A percentile compares a stretch with the other conserved stretches of the same genome.
These are phyloP conservation scores for Andrena minutula DNA, from an alignment of 2,888 invertebrate species.

Conservation along the genomic window DNA sequence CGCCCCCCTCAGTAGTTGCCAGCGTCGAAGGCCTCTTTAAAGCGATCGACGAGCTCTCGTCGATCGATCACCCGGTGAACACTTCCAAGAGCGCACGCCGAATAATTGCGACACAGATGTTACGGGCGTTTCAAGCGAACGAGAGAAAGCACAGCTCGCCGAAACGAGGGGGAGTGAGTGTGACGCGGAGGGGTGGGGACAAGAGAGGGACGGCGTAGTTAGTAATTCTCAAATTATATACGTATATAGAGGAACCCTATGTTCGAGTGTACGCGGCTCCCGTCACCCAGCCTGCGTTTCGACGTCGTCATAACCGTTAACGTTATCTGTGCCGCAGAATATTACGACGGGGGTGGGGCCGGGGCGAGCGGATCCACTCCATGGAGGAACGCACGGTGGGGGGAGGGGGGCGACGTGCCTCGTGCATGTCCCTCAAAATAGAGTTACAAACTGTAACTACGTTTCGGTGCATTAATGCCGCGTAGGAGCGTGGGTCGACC, in stretches of 20 bases:
- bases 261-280: constrained; percentile 39
- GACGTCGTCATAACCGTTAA: constrained; percentile 61
- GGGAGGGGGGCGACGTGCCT: constrained; percentile 50
- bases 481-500: constrained; percentile 67
- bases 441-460: constrained; percentile 83
- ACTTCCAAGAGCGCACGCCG: constrained; percentile 59
- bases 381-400: background rate
- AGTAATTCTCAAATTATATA: constrained; percentile 66
- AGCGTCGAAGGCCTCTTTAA: constrained; percentile 31
- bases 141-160: constrained; percentile 42
- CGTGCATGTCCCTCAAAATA: constrained; percentile 79
- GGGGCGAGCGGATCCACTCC: constrained; percentile 24
- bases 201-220: constrained; percentile 26
- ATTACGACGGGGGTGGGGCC: constrained; percentile 67
- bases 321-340: constrained; percentile 73
- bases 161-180: constrained; percentile 30
- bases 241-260: constrained; percentile 36
- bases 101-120: constrained; percentile 82
- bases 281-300: constrained; percentile 30
- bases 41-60: constrained; percentile 42
- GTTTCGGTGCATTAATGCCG: constrained; percentile 80
- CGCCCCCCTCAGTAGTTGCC: background rate
- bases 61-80: constrained; percentile 56
- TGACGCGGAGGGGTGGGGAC: background rate
- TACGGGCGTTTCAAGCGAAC: constrained; percentile 67